Conservation (phyloP, 2,113 vertebrate genomes). For the Rattus rattus region DNA sequence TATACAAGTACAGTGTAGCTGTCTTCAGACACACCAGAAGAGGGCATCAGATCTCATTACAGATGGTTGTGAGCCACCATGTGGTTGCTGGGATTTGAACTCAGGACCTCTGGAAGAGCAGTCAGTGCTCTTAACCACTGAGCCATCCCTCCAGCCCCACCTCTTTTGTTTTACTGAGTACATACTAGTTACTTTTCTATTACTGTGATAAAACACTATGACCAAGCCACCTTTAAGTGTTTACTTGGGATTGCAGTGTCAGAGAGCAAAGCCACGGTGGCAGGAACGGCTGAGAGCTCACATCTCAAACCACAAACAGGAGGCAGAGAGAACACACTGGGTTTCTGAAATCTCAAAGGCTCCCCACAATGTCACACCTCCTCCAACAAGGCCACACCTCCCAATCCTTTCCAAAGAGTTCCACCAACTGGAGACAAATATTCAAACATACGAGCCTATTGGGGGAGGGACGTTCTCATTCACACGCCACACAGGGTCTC, state of each 20-base stretch:
- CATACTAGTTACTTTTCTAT: not conserved
- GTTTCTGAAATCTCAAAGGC: not conserved
- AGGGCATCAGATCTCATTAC: too few relatives aligned
- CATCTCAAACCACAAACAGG: not conserved
- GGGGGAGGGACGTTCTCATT: not conserved
- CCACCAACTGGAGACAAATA: not conserved
- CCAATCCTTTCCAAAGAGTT: not conserved
- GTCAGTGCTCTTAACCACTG: too few relatives aligned
- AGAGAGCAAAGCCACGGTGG: not conserved
- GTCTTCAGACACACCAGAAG: too few relatives aligned
- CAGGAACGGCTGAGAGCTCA: not conserved
- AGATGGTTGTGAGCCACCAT: too few relatives aligned
- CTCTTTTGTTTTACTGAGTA: not conserved
- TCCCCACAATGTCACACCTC: not conserved
- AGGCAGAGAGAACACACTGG: not conserved
- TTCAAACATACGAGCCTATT: not conserved
- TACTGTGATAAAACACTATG: not conserved
- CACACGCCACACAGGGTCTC: not conserved
- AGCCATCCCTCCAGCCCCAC: not conserved
- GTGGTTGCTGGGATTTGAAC: too few relatives aligned
- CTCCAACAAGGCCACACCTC: not conserved
- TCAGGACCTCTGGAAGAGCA: too few relatives aligned
- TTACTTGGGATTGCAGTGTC: not conserved
- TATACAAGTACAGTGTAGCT: too few relatives aligned
- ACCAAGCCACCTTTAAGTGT: not conserved